A percentile compares a stretch with the other conserved stretches of the same genome.
Conservation (phyloP, 2,797 vertebrate genomes). For the Hyperoplus immaculatus region DNA sequence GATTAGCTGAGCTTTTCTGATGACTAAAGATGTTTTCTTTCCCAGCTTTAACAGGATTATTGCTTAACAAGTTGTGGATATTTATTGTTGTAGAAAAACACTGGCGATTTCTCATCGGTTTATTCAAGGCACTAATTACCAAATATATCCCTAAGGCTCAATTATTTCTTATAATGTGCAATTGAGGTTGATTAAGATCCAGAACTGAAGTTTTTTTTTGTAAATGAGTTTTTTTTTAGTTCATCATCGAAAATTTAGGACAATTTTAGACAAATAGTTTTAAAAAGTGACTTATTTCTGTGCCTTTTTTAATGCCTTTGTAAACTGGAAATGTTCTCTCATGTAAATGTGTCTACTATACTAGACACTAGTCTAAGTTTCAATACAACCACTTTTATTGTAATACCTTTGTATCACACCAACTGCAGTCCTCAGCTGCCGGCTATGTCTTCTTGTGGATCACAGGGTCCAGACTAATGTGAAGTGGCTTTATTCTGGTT, state of each 20-base stretch:
- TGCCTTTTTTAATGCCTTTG: background rate
- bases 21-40: background rate
- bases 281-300: background rate
- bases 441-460: conserved; percentile 36
- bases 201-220: background rate
- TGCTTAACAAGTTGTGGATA: background rate
- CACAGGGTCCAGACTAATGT: conserved; percentile 53
- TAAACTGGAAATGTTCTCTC: background rate
- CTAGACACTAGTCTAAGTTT: background rate
- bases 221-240: background rate
- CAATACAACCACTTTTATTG: conserved; percentile 28
- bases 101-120: background rate
- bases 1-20: background rate
- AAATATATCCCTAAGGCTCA: background rate
- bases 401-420: conserved; percentile 41
- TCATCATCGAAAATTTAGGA: background rate
- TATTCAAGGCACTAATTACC: background rate
- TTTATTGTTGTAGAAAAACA: background rate
- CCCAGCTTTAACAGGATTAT: background rate
- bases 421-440: conserved; percentile 63
- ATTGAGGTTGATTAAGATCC: background rate
- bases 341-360: background rate
- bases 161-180: background rate
- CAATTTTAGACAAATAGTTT: background rate
- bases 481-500: conserved; percentile 57